Conservation (phyloP, 2,888 invertebrate species). For the Hemicrepidius hirtus region DNA sequence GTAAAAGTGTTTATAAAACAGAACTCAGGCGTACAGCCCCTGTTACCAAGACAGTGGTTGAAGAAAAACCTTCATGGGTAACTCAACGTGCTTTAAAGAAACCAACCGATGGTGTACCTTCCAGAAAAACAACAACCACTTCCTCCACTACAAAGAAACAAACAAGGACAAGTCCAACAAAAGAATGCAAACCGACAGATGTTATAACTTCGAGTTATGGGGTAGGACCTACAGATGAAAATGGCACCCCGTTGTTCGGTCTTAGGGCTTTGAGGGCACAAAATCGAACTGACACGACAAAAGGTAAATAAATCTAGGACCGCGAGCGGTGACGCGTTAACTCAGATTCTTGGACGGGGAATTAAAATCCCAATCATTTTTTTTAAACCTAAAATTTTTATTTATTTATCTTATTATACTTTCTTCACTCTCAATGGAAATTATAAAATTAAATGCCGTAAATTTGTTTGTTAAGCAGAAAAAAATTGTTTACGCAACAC, state of each 20-base stretch:
- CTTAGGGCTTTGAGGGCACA: conserved; percentile 81
- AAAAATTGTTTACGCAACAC: no score
- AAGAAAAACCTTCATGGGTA: conserved; percentile 79
- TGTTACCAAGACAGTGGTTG: conserved; percentile 68
- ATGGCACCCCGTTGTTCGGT: conserved; percentile 86
- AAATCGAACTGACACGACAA: conserved; percentile 77
- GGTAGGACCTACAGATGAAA: conserved; percentile 87
- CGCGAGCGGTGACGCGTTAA: no score
- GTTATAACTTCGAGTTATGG: conserved; percentile 88
- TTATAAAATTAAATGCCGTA: no score
- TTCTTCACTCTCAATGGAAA: no score
- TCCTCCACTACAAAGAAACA: conserved; percentile 57
- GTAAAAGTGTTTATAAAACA: conserved; percentile 59
- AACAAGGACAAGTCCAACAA: conserved; percentile 68
- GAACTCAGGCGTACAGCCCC: conserved; percentile 67
- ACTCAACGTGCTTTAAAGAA: conserved; percentile 78
- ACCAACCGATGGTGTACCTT: conserved; percentile 65
- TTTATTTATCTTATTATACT: no score
- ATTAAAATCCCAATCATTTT: no score
- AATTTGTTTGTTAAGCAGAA: no score
- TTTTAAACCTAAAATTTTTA: no score
- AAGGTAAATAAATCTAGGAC: no score
- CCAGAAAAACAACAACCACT: conserved; percentile 54
- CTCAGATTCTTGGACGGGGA: no score
- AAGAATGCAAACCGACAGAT: conserved; percentile 74